Base-by-base conservation (phyloP, 2,797 vertebrate genomes). In the Botia almorhae region DNA sequence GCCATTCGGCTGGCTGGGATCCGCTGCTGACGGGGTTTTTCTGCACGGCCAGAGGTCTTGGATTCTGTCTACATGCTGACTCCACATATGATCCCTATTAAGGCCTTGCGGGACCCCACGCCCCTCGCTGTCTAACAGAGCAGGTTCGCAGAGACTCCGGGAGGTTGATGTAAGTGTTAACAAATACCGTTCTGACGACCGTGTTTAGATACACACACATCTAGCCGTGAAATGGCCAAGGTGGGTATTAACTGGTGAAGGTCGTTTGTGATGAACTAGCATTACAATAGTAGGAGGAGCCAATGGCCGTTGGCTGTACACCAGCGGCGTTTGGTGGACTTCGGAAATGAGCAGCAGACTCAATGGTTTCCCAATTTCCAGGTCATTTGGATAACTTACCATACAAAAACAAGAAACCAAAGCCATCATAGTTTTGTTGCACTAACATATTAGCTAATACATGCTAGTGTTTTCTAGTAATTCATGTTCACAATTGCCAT, bases 81-180 rank as follows among this genome's bases (percentile, higher is more conserved):
- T 93, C 90, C 91, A 93, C 93, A 93, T 91, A 93, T 93, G 93
- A 93, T 93, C 91, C 90, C 91, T 90, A 92, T 94, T 93, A 93
- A 88, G 89, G 88, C 88, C 91, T 91, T 88, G 88, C 85, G 83
- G 90, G 90, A 91, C 85, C 71, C 89, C 11, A 48, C 55, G 19
- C 77, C 72, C 70, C 71, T 82, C 43, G 53, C 60, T 61, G 76
- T 79, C 68, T 43, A 43, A 78, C 46, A 36, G 56, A 26, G 76
- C 21, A 48, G 21, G 67, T 50, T 23, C 50, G 7, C 70, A 69
- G 69, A 58, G 19, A 64, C 56, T 70, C 46, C 58, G 76, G 48
- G 58, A 73, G 71, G 50, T 71, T 74, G 46, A 82, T 67, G 69
- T 78, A 81, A 78, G 84, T 78, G 81, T 84, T 85, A 84, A 85